Evolutionary conservation across 2,888 invertebrate species (phyloP), one percentile per base, ranked within the genome.

Genomic region (Tachina fera): DNA sequence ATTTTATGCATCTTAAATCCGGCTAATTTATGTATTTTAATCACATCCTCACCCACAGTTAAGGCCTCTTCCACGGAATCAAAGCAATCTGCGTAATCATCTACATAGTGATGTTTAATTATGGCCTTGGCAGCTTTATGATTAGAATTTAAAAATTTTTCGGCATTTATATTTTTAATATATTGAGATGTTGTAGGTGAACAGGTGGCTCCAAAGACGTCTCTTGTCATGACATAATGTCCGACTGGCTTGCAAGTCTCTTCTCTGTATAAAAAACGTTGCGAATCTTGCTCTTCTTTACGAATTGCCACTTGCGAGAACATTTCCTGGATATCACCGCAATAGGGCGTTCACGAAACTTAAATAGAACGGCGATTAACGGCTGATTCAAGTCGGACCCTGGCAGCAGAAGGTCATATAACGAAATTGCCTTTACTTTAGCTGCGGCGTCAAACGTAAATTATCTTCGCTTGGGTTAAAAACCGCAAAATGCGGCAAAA

Each of bases 251-350:
- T 11, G 16, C 8, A 31, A 10, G 2, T 10, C 10, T 67, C 22
- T 9, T 75, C 63, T 16, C 71, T 61, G 1, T 89, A 91, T 14
- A 90, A 45, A 86, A 89, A 89, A 14, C 89, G 51, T 77, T 90
- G 89, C 0, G 89, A 74, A 56, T 87, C 68, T 53, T 89, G 89
- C 75, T 91, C 91, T 13, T 87, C 87, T 14, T 82, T 68, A 0
- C 71, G 31, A 5, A 91, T 89, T 14, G 87, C 87, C 0, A 91
- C 80, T 49, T 89, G 90, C 6, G 88, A 81, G 63, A 91, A 91
- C 91, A 92, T 91, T 63, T 91, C 90, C 9, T 82, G 87, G 0
- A 91, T 90, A 63, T 92, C 91, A 0, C 87, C 91, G 89, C 91
- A 0, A 90, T 65, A 0, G 68, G 51, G 1, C 82, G 49, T 74